Evolutionary conservation across 2,888 invertebrate genomes (phyloP), one percentile per base, ranked within the genome.

Genomic region (Drosophila atripex): DNA sequence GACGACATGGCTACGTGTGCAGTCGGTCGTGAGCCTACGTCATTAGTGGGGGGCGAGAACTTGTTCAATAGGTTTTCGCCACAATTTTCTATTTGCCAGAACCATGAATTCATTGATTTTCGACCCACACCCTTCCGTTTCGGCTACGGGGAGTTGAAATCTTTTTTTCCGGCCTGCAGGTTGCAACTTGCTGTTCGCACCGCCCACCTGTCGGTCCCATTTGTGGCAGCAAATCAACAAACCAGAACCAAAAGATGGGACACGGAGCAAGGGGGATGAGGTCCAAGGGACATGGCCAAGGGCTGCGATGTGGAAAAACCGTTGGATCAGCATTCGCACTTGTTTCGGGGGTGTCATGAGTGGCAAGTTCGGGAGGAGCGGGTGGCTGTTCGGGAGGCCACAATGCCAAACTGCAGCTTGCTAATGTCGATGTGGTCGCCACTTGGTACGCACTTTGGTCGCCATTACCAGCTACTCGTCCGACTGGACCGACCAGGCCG

Each of bases 321-420:
- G 43, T 52, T 57, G 54, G 73, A 50, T 78, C 76, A 72, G 76
- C 76, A 75, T 43, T 65, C 58, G 74, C 52, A 47, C 54, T 58
- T 63, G 45, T 53, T 54, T 23, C 35, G 14, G 23, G 52, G 45
- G 46, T 8, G 8, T 21, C 12, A 1, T 1, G 18, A 11, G 43
- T 8, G 9, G 14, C 28, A 41, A 41, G 16, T 18, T 9, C 1
- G 6, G 18, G 4, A 9, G 5, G 18, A 21, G 21, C 6, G 35
- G 35, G 6, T n/a, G 35, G 35, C 35, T 35, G n/a, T 35, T 6
- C n/a, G 35, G 55, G 49, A 18, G 43, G 49, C 30, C 30, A 14
- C 58, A 32, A 25, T 43, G 54, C 23, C 38, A 32, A 46, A 59
- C 47, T 59, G 60, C 60, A 59, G 60, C 30, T 32, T 59, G 69